phyloP scores from a whole-genome alignment of 2,797 vertebrate species.

The Labeo calbasu region DNA sequence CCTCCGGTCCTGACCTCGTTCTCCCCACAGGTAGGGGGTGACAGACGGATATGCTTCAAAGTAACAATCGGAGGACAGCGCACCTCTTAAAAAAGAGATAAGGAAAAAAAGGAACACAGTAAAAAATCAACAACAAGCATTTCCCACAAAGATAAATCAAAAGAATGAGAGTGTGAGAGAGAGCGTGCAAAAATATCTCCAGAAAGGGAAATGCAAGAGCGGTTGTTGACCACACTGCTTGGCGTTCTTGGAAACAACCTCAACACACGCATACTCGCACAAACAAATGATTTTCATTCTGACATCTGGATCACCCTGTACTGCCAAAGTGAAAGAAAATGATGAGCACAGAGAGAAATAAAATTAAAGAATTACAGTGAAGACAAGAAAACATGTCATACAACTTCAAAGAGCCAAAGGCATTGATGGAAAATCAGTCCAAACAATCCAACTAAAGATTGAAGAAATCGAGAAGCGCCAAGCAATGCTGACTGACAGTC shows the following conservation, averaged over 20 bases:
- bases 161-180: constrained; percentile 11
- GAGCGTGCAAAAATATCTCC: constrained; percentile 62
- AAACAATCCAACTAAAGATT: constrained; percentile 34
- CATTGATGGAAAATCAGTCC: constrained; percentile 17
- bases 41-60: constrained; percentile 78
- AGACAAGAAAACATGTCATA: constrained; percentile 37
- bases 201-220: constrained; percentile 40
- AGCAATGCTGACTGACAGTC: constrained; percentile 1
- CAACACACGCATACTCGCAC: constrained; percentile 20
- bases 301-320: constrained; percentile 33
- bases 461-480: neutral
- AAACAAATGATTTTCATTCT: constrained; percentile 37
- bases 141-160: constrained; percentile 8
- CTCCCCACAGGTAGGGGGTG: constrained; percentile 83
- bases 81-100: constrained; percentile 77
- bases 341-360: constrained; percentile 12
- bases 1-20: constrained; percentile 77
- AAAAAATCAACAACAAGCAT: constrained; percentile 7
- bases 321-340: constrained; percentile 28
- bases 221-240: constrained; percentile 44
- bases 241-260: constrained; percentile 42
- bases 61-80: constrained; percentile 81
- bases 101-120: neutral
- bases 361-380: constrained; percentile 21
- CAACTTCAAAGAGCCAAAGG: constrained; percentile 22